Percentiles rank a stretch among this genome's conserved stretches.
Evolutionary conservation across 2,797 vertebrate species (phyloP).

Genomic region (Danio choprae): DNA sequence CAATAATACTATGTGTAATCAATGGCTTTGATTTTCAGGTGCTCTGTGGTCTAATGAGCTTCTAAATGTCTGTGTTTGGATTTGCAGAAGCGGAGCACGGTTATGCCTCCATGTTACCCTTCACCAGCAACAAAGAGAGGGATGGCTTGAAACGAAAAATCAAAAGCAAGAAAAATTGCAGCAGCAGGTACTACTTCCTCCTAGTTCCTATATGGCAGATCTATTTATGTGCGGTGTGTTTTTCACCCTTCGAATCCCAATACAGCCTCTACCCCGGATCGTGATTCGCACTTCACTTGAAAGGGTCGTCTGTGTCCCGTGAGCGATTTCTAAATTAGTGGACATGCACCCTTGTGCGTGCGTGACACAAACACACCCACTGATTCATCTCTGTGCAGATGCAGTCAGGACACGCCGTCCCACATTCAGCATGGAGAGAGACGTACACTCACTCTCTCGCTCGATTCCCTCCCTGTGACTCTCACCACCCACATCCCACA

Average conservation of each 20-base stretch:
- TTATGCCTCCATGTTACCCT: conserved; percentile 93
- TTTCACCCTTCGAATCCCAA: not conserved
- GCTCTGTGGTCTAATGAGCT: conserved; percentile 43
- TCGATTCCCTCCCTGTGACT: conserved; percentile 29
- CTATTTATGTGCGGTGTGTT: not conserved
- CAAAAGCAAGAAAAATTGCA: conserved; percentile 91
- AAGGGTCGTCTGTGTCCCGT: not conserved
- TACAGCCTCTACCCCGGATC: not conserved
- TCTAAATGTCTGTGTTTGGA: conserved; percentile 68
- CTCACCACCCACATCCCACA: conserved; percentile 39
- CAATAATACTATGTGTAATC: conserved; percentile 1
- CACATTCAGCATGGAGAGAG: conserved; percentile 9
- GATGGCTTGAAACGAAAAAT: conserved; percentile 89
- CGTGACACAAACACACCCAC: conserved; percentile 16
- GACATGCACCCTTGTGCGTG: not conserved
- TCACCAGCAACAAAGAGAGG: conserved; percentile 87
- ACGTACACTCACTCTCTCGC: conserved; percentile 11
- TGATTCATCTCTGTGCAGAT: conserved; percentile 24
- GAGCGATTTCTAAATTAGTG: conserved; percentile 4
- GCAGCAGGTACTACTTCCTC: conserved; percentile 85
- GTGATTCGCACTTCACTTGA: not conserved
- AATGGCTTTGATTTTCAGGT: conserved; percentile 25
- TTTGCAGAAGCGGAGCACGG: conserved; percentile 94
- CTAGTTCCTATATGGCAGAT: conserved; percentile 22
- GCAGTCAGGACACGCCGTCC: conserved; percentile 12